These are phyloP conservation scores for Omphaloscelis lunosa DNA, from an alignment of 2,888 invertebrate genomes.

Conservation along the genomic window DNA sequence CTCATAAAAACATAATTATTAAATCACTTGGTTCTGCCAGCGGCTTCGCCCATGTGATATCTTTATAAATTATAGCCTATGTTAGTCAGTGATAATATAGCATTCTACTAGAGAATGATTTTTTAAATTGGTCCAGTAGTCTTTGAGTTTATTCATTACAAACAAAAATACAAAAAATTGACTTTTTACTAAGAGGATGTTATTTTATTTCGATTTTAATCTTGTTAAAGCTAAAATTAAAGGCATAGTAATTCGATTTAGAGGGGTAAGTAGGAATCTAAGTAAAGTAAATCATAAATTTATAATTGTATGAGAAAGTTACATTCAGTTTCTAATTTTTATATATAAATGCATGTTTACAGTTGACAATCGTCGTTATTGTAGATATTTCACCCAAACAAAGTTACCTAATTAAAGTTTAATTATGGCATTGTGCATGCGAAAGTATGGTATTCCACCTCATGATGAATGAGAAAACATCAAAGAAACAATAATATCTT, in stretches of 20 bases:
- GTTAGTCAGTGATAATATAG: no score
- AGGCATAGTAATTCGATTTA: not conserved
- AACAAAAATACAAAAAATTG: not conserved
- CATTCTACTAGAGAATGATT: no score
- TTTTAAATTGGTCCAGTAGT: no score
- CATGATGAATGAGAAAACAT: not conserved
- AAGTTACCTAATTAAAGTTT: not conserved
- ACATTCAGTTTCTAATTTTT: not conserved
- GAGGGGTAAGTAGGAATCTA: not conserved
- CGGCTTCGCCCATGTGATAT: no score
- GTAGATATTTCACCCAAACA: not conserved
- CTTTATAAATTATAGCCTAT: no score
- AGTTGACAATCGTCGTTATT: not conserved
- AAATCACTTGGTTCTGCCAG: no score
- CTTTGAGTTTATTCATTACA: no score
- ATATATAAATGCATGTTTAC: not conserved
- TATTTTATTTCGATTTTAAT: not conserved
- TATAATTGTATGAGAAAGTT: no score
- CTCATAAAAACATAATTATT: not conserved
- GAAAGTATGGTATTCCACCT: not conserved
- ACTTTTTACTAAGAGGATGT: not conserved
- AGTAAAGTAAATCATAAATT: no score
- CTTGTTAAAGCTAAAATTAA: not conserved
- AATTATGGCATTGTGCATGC: accelerated
- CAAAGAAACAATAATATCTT: not conserved